phyloP scores from a whole-genome alignment of 1,140 invertebrate genomes.

The Orchestia grillus region DNA sequence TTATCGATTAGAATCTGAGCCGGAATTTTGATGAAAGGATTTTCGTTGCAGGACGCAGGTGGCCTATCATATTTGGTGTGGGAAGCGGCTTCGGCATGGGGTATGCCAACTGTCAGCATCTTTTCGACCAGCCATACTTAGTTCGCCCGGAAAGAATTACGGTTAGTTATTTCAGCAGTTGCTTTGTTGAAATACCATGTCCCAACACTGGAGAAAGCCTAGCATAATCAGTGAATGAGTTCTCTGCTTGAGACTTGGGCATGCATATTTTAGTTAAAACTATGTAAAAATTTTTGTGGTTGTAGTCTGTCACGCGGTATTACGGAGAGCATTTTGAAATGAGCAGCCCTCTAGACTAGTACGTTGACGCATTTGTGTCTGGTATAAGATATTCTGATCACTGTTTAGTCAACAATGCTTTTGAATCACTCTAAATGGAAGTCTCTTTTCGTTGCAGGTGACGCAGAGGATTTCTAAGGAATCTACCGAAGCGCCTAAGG shows the following conservation, averaged over 20 bases:
- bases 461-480: not conserved
- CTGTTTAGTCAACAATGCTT: not conserved
- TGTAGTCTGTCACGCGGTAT: not conserved
- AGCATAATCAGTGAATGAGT: too few relatives aligned
- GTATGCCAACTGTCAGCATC: constrained; percentile 74
- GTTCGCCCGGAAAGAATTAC: constrained; percentile 67
- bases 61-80: constrained; percentile 58
- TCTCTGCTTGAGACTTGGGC: too few relatives aligned
- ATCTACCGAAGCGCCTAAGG: not conserved
- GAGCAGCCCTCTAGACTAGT: not conserved
- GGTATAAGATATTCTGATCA: not conserved
- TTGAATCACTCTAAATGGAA: not conserved
- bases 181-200: too few relatives aligned
- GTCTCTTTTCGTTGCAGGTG: not conserved
- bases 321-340: not conserved
- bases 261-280: too few relatives aligned
- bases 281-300: too few relatives aligned
- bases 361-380: not conserved
- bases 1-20: too few relatives aligned
- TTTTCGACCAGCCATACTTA: constrained; percentile 72
- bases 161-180: not conserved
- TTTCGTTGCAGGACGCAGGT: constrained; percentile 27
- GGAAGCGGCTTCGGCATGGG: constrained; percentile 73
- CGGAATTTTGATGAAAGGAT: too few relatives aligned
- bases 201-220: too few relatives aligned